Evolutionary conservation across 2,797 vertebrate genomes (phyloP), one percentile per base, ranked within the genome.

Genomic region (Gouania willdenowi): DNA sequence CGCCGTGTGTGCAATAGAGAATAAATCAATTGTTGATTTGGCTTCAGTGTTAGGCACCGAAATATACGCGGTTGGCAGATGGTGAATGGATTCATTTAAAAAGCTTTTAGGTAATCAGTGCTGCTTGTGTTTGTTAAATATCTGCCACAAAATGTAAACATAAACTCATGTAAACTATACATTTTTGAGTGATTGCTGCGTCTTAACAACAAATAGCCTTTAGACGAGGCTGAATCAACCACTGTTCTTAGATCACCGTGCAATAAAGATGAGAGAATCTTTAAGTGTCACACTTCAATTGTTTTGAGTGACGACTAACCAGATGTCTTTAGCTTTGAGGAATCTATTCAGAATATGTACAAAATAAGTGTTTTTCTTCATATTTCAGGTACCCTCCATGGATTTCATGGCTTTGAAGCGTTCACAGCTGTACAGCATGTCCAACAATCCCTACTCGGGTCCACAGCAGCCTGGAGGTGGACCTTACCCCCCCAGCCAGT

Each of bases 361-460:
- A n/a, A n/a, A n/a, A n/a, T n/a, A n/a, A n/a, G n/a, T n/a, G n/a
- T n/a, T n/a, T n/a, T n/a, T n/a, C n/a, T n/a, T n/a, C n/a, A n/a
- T n/a, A n/a, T n/a, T n/a, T n/a, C n/a, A n/a, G n/a, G n/a, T n/a
- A 69, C 91, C 87, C 31, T 89, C 93, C 8, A 92, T 96, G 92
- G 94, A 96, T 63, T 93, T 94, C 43, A 92, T 95, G 91, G 90
- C 91, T 29, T 94, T 97, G 92, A 97, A 95, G 88, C 91, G 94
- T 43, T 92, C 93, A 3, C 93, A 94, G 79, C 65, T 96, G 50
- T 97, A 94, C 5, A 86, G 91, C 68, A 92, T 95, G 89, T 83
- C 89, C 75, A 89, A 82, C 81, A 93, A 83, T 66, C 92, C 92
- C 9, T 95, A 96, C 67, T 82, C 93, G 1, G 75, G 87, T 71